phyloP scores from a whole-genome alignment of 2,113 vertebrate species.

The Tychaedon coryphoeus region DNA sequence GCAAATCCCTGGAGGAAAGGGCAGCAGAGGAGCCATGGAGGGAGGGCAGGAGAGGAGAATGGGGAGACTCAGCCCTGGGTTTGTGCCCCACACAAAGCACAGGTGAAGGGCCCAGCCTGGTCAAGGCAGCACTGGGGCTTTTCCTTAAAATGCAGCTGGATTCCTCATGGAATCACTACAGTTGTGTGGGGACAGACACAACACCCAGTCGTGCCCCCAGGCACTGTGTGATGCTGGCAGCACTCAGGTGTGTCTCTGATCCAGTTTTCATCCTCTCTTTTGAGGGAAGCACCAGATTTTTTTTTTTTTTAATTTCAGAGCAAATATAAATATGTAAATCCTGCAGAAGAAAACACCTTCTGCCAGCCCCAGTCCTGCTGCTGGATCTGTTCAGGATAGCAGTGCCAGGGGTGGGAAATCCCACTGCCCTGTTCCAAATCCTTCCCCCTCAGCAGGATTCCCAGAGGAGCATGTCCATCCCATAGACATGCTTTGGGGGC shows the following conservation, averaged over 20 bases:
- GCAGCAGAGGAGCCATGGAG: neutral
- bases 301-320: neutral
- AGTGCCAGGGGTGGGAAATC: neutral
- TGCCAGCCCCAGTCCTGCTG: neutral
- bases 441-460: neutral
- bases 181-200: neutral
- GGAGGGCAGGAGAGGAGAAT: neutral
- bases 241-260: neutral
- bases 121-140: neutral
- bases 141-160: neutral
- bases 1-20: conserved; percentile 71
- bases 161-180: fast-evolving
- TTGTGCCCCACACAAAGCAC: neutral
- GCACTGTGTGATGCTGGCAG: neutral
- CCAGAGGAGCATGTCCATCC: neutral
- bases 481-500: neutral
- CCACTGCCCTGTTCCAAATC: neutral
- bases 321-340: neutral
- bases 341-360: neutral
- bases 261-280: neutral
- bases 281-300: neutral
- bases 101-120: fast-evolving
- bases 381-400: neutral
- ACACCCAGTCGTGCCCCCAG: fast-evolving
- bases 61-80: neutral